Conservation (phyloP, 2,113 vertebrate species). For the Thamnophis sirtalis region DNA sequence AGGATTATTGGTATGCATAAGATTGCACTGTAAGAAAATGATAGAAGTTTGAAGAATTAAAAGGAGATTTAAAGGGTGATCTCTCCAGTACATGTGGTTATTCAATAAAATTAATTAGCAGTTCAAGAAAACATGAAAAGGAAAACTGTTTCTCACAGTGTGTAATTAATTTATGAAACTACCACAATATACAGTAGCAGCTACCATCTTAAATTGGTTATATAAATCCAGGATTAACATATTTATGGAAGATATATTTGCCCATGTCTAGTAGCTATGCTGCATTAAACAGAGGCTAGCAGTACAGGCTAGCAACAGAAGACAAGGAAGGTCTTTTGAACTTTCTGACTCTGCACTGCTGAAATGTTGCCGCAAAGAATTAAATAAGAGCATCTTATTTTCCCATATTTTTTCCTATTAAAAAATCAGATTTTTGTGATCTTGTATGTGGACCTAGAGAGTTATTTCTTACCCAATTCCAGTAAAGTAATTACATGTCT, state of each 20-base stretch:
- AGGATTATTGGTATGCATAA: background rate
- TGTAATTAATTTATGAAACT: background rate
- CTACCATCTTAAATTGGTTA: background rate
- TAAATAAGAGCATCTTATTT: background rate
- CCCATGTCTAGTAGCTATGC: background rate
- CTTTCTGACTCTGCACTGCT: background rate
- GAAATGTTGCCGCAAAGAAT: background rate
- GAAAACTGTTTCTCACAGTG: background rate
- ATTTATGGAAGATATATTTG: background rate
- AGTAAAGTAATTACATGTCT: background rate
- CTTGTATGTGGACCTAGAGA: background rate
- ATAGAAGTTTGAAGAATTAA: background rate
- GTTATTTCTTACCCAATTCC: background rate
- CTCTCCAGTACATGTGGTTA: background rate
- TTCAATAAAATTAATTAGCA: background rate
- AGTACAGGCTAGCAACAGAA: background rate
- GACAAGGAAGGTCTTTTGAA: background rate
- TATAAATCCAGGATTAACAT: background rate
- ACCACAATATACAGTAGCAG: background rate
- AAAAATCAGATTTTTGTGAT: background rate
- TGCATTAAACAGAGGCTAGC: background rate
- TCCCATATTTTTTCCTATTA: background rate
- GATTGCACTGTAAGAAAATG: background rate
- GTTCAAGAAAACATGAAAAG: background rate
- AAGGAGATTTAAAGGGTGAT: background rate